A percentile compares a stretch with the other conserved stretches of the same genome.
phyloP scores from a whole-genome alignment of 2,888 invertebrate genomes.

The Mycalesis mineus region DNA sequence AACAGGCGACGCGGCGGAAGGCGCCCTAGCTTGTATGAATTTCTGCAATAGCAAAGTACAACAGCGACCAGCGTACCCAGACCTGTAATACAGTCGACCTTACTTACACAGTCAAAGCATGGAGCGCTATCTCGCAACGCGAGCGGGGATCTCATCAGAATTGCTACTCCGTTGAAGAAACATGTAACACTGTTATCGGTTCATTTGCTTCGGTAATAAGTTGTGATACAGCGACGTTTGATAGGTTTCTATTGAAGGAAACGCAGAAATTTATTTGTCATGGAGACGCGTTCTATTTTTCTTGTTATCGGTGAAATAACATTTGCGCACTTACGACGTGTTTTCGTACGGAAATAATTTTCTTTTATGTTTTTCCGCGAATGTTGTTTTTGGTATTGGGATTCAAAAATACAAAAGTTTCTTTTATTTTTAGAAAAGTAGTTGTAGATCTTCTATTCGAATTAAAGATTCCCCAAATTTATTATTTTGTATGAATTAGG shows the following conservation, averaged over 20 bases:
- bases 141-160: conserved; percentile 39
- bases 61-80: conserved; percentile 38
- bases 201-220: conserved; percentile 62
- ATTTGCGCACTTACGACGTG: conserved; percentile 4
- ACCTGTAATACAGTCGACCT: conserved; percentile 32
- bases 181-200: conserved; percentile 52
- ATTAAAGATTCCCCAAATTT: too few species aligned
- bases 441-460: not conserved
- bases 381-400: not conserved
- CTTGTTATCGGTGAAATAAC: conserved; percentile 11
- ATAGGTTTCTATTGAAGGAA: conserved; percentile 53
- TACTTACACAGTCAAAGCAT: conserved; percentile 27
- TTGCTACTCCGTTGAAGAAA: conserved; percentile 40
- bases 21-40: conserved; percentile 58
- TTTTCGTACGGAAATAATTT: conserved; percentile 1
- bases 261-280: conserved; percentile 36
- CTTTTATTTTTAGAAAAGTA: not conserved
- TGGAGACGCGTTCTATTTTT: conserved; percentile 19
- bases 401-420: not conserved
- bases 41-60: conserved; percentile 40
- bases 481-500: too few species aligned
- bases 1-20: conserved; percentile 51
- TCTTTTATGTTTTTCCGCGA: conserved; percentile 2
- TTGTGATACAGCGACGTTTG: conserved; percentile 52
- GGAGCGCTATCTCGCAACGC: conserved; percentile 27